Evolutionary conservation across 2,113 vertebrate species (phyloP).

Genomic region (Epinephelus lanceolatus): DNA sequence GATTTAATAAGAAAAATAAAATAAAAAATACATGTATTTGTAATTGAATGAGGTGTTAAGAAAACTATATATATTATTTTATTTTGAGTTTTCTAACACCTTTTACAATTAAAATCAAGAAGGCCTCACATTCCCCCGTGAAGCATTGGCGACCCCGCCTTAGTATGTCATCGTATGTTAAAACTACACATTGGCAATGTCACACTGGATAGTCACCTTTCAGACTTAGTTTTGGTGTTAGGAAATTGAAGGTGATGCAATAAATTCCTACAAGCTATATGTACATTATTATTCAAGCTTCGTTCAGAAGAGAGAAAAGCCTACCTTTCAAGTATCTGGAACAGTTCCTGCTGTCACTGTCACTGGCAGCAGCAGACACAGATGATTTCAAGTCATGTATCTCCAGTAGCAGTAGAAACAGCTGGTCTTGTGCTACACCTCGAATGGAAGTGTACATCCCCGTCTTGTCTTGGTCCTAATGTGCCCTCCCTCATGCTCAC

Average conservation of each 20-base stretch:
- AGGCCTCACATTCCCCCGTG: no score
- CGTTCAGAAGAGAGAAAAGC: constrained; percentile 5
- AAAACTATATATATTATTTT: no score
- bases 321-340: constrained; percentile 47
- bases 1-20: no score
- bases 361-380: background rate
- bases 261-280: background rate
- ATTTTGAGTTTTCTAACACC: no score
- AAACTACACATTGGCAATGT: background rate
- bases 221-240: background rate
- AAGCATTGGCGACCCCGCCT: background rate
- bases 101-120: no score
- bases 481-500: constrained; percentile 39
- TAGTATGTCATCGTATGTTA: background rate
- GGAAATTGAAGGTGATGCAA: background rate
- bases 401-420: constrained; percentile 13
- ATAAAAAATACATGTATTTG: no score
- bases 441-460: background rate
- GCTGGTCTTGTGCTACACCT: background rate
- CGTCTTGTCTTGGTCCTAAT: background rate
- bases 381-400: background rate
- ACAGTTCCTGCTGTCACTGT: background rate
- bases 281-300: background rate
- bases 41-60: no score
- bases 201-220: no score